phyloP scores from a whole-genome alignment of 2,113 vertebrate genomes.

The Odontophorus gujanensis region DNA sequence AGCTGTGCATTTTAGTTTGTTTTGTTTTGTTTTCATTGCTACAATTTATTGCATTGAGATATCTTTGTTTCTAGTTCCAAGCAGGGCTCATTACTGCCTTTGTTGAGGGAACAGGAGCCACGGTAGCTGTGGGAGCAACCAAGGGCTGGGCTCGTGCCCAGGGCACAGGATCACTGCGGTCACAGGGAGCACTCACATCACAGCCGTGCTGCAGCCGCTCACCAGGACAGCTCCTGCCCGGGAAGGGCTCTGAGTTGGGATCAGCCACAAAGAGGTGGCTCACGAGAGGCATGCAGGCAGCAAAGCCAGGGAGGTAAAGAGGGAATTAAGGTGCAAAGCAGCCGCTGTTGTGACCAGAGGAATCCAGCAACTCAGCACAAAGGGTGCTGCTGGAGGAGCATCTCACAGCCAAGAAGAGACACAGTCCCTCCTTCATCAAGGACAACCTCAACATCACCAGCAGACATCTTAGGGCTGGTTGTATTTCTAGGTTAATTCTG shows the following conservation, averaged over 20 bases:
- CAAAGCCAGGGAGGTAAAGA: neutral
- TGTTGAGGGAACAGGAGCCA: neutral
- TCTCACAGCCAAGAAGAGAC: neutral
- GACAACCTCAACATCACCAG: neutral
- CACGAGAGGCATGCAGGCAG: neutral
- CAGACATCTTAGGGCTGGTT: neutral
- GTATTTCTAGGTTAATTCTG: neutral
- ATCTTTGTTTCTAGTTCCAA: neutral
- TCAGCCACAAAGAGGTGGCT: accelerated
- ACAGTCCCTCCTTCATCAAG: neutral
- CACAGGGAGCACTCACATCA: neutral
- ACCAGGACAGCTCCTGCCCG: neutral
- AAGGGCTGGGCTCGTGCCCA: neutral
- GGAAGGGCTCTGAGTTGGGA: neutral
- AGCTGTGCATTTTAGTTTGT: neutral
- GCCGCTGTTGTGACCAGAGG: neutral
- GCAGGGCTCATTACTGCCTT: neutral
- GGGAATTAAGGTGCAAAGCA: accelerated
- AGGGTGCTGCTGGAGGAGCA: neutral
- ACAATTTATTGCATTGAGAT: neutral
- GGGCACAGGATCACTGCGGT: neutral
- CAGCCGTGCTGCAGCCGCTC: neutral
- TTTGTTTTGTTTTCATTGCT: neutral
- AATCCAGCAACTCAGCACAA: accelerated
- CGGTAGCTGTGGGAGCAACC: accelerated